Evolutionary conservation across 2,888 invertebrate species (phyloP).

Genomic region (Drosophila trichaetosa): DNA sequence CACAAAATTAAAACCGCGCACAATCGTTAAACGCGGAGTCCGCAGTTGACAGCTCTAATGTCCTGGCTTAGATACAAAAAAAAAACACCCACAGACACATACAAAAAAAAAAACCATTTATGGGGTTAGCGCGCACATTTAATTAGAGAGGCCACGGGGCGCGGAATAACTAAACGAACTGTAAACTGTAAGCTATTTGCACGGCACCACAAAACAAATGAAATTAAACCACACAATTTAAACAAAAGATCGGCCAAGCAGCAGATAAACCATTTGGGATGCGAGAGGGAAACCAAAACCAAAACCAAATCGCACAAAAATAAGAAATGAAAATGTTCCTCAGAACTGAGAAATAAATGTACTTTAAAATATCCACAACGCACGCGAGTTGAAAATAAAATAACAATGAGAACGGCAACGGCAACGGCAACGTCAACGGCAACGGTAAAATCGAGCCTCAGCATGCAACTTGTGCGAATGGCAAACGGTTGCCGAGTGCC

Average conservation of each 20-base stretch:
- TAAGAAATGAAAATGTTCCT: slow-evolving; percentile 6
- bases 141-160: slow-evolving; percentile 35
- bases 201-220: slow-evolving; percentile 39
- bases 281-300: slow-evolving; percentile 14
- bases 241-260: slow-evolving; percentile 7
- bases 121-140: slow-evolving; percentile 54
- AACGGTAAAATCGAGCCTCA: slow-evolving; percentile 35
- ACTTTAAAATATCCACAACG: slow-evolving; percentile 62
- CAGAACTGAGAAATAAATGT: slow-evolving; percentile 12
- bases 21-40: background rate
- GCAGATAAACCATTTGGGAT: slow-evolving; percentile 13
- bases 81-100: slow-evolving; percentile 1
- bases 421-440: slow-evolving; percentile 8
- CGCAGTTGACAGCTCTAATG: slow-evolving; percentile 1
- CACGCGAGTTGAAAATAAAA: slow-evolving; percentile 56
- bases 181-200: slow-evolving; percentile 32
- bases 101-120: slow-evolving; percentile 25
- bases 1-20: background rate
- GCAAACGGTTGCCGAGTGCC: slow-evolving; percentile 66
- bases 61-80: slow-evolving; percentile 8
- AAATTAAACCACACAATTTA: slow-evolving; percentile 11
- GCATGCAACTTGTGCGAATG: slow-evolving; percentile 76
- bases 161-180: slow-evolving; percentile 24
- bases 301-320: slow-evolving; percentile 1
- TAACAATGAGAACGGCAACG: slow-evolving; percentile 22